Evolutionary conservation across 2,797 vertebrate species (phyloP).

Genomic region (Lacerta agilis): DNA sequence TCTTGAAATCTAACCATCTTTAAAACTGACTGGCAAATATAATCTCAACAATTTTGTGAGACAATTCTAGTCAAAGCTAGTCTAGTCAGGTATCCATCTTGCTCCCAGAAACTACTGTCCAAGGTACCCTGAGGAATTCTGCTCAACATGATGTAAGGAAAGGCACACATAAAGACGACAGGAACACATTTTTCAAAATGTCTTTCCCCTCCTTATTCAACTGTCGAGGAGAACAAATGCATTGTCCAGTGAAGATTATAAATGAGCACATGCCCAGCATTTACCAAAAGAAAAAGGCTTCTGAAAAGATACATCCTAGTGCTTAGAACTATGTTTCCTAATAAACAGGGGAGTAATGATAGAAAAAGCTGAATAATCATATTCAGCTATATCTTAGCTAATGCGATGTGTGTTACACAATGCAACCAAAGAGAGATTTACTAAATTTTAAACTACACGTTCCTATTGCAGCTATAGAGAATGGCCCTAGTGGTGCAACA

Average conservation of each 20-base stretch:
- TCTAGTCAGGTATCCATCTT: slow-evolving; percentile 72
- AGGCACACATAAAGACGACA: slow-evolving; percentile 66
- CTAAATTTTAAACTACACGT: accelerated
- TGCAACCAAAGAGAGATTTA: slow-evolving; percentile 32
- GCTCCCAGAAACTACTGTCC: slow-evolving; percentile 68
- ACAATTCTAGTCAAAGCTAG: slow-evolving; percentile 49
- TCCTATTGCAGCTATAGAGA: slow-evolving; percentile 1
- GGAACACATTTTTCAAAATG: slow-evolving; percentile 76
- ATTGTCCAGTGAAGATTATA: slow-evolving; percentile 70
- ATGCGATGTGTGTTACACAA: slow-evolving; percentile 27
- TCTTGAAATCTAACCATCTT: slow-evolving; percentile 59
- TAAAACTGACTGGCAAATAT: slow-evolving; percentile 66
- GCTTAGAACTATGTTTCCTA: slow-evolving; percentile 45
- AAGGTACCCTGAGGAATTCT: slow-evolving; percentile 69
- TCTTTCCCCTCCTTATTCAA: slow-evolving; percentile 70
- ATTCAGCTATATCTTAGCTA: not conserved
- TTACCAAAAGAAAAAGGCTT: slow-evolving; percentile 48
- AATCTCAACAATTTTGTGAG: slow-evolving; percentile 64
- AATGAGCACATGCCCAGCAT: slow-evolving; percentile 65
- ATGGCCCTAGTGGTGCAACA: not conserved
- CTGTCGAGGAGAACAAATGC: slow-evolving; percentile 69
- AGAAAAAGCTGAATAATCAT: slow-evolving; percentile 28
- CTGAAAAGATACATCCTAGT: slow-evolving; percentile 43
- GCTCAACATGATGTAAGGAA: slow-evolving; percentile 70
- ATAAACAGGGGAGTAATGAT: slow-evolving; percentile 33